Evolutionary conservation across 37 sponge, comb jelly and placozoan genomes (phyloP).

Genomic region (Cladorhizidae sp.): DNA sequence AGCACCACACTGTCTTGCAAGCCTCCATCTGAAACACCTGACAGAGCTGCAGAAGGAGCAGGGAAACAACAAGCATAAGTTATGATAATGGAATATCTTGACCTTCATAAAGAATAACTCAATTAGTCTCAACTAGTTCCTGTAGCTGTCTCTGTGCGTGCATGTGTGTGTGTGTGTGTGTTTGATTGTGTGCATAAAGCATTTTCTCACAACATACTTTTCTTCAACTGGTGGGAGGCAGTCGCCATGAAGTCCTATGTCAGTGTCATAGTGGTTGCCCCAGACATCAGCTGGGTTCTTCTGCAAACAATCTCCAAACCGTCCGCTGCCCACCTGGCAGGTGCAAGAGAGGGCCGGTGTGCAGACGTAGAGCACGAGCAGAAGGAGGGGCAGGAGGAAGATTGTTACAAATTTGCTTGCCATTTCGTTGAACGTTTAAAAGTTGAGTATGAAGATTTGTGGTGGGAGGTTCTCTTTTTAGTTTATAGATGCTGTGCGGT

Average conservation of each 20-base stretch:
- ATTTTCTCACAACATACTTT: neutral
- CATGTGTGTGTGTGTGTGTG: too few species aligned
- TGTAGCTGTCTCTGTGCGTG: too few species aligned
- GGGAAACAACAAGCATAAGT: too few species aligned
- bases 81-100: too few species aligned
- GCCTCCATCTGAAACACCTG: conserved; percentile 2
- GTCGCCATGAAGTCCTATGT: neutral
- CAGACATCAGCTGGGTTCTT: neutral
- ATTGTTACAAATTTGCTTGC: neutral
- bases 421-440: too few species aligned
- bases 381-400: neutral
- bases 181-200: too few species aligned
- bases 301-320: neutral
- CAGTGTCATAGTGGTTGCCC: neutral
- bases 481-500: too few species aligned
- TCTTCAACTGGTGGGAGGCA: conserved; percentile 2
- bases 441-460: too few species aligned
- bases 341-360: neutral
- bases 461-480: too few species aligned
- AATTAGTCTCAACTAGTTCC: too few species aligned
- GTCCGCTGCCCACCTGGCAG: neutral
- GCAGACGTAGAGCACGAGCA: too few species aligned
- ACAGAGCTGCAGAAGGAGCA: neutral
- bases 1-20: neutral
- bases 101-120: too few species aligned